Percentiles rank a stretch among this genome's conserved stretches.
Evolutionary conservation across 2,113 vertebrate species (phyloP).

Genomic region (Syngnathoides biaculeatus): DNA sequence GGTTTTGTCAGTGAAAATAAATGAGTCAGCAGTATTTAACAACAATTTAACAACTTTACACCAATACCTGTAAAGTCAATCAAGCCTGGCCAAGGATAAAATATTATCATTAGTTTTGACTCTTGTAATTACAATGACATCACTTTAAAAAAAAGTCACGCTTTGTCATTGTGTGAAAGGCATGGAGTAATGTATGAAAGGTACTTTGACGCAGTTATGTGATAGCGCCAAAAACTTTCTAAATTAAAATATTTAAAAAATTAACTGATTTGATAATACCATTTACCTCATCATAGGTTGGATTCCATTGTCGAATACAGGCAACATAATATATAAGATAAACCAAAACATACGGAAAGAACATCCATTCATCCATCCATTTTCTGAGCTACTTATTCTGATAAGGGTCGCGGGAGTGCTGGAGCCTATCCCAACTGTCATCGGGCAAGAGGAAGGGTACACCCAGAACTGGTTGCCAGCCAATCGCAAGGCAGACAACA

Average conservation of each 20-base stretch:
- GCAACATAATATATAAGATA: background rate
- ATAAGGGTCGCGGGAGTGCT: too few relatives aligned
- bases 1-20: background rate
- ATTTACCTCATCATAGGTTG: background rate
- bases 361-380: too few relatives aligned
- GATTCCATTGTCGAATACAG: background rate
- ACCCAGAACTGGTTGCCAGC: too few relatives aligned
- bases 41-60: background rate
- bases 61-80: background rate
- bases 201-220: background rate
- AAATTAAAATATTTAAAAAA: background rate
- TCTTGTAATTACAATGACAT: background rate
- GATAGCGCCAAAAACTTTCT: background rate
- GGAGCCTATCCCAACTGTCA: too few relatives aligned
- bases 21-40: background rate
- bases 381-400: too few relatives aligned
- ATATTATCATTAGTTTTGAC: background rate
- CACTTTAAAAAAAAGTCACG: background rate
- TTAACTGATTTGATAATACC: background rate
- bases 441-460: too few relatives aligned
- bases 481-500: too few relatives aligned
- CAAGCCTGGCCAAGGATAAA: slow-evolving; percentile 1
- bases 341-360: background rate
- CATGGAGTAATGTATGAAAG: background rate
- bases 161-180: background rate